Base-by-base conservation (phyloP, 2,113 vertebrate species). In the Sylvicapra grimmia region DNA sequence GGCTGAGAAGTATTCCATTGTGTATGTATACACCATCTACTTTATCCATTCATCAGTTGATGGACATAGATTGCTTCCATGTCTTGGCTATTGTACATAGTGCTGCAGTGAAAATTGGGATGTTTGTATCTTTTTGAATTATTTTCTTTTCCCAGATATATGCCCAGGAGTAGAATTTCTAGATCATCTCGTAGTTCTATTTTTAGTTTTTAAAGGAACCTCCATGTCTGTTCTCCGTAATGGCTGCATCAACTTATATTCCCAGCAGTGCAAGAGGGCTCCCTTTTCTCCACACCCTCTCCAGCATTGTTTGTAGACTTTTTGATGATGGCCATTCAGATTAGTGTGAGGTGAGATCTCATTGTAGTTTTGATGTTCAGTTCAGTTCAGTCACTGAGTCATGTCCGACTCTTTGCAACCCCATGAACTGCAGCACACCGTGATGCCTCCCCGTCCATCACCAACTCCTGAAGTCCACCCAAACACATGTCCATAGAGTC, bases 331-430 rank as follows among this genome's bases (percentile, higher is more conserved):
- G n/a, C 68, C 68, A 40, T 23, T 72, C n/a, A n/a, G 12, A 72
- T 21, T 72, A 40, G 10, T 23, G 19, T 40, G 68, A 72, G 68
- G n/a, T 23, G 68, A 40, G 36, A 40, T 72, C 68, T 40, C 68
- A 72, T 12, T 40, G n/a, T 23, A 72, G 68, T 23, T 72, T 72
- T 72, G n/a, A 72, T 72, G 68, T 40, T 63, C 61, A 63, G 61
- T 40, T 63, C 61, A 63, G 61, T 63, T 63, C 29, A 63, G 61
- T 63, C 29, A 7, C 6, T 63, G 6, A 63, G 61, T 31, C 0
- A 1, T 31, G 61, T 31, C 13, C 0, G 3, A 63, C 61, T 63
- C 6, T 63, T 31, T 63, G 29, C 29, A 15, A 15, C 61, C 61
- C 29, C 29, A 63, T 63, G 29, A 63, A 31, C 61, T 7, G 61